These are phyloP conservation scores for Euplagia quadripunctaria DNA, from an alignment of 2,888 invertebrate species.

Conservation along the genomic window DNA sequence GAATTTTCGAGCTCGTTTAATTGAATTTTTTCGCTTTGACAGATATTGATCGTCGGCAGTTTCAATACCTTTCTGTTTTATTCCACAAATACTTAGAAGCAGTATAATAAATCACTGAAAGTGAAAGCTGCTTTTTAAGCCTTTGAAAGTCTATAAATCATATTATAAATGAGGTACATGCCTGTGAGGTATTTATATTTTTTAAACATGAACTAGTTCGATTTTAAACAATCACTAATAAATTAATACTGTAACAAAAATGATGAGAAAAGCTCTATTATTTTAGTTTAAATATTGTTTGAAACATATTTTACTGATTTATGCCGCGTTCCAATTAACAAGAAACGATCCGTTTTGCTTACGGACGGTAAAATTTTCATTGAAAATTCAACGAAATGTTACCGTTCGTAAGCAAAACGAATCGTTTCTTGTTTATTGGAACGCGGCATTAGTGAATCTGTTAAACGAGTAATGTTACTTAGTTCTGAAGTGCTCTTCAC, in stretches of 20 bases:
- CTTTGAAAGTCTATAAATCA: slow-evolving; percentile 76
- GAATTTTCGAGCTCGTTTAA: slow-evolving; percentile 76
- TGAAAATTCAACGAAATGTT: too few species aligned
- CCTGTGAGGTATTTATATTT: slow-evolving; percentile 57
- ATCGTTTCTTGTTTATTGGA: too few species aligned
- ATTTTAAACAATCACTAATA: slow-evolving; percentile 21
- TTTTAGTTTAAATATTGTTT: not conserved
- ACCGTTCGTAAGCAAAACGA: too few species aligned
- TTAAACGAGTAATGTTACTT: not conserved
- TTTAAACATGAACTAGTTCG: slow-evolving; percentile 30
- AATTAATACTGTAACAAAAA: not conserved
- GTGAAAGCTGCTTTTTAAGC: slow-evolving; percentile 77
- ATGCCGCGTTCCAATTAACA: too few species aligned
- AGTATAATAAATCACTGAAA: slow-evolving; percentile 80
- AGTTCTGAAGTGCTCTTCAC: too few species aligned
- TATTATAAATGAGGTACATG: slow-evolving; percentile 67
- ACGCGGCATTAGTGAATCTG: slow-evolving; percentile 4
- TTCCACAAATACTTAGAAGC: slow-evolving; percentile 74
- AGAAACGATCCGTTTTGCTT: too few species aligned
- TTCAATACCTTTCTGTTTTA: slow-evolving; percentile 80
- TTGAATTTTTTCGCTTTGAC: slow-evolving; percentile 81
- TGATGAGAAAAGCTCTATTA: too few species aligned
- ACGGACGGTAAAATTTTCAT: too few species aligned
- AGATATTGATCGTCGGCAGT: slow-evolving; percentile 80
- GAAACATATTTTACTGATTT: not conserved